Percentiles rank a stretch among this genome's conserved stretches.
Conservation (phyloP, 2,797 vertebrate genomes). For the Brachymystax lenok region DNA sequence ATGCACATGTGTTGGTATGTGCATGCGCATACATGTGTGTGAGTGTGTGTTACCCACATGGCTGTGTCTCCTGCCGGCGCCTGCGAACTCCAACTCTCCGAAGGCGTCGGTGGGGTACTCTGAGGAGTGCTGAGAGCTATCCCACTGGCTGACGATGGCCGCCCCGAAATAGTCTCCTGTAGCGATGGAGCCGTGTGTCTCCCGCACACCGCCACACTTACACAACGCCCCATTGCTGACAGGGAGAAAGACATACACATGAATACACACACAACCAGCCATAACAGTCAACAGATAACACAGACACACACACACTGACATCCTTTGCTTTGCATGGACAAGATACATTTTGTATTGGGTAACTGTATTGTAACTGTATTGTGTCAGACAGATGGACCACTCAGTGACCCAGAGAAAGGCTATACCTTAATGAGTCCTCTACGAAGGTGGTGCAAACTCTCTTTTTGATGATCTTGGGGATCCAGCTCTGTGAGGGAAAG, state of each 20-base stretch:
- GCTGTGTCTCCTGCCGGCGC: slow-evolving; percentile 72
- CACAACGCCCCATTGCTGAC: slow-evolving; percentile 71
- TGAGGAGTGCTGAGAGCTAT: slow-evolving; percentile 77
- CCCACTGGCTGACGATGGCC: slow-evolving; percentile 78
- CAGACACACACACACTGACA: neutral
- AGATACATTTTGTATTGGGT: too few relatives aligned
- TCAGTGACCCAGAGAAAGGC: neutral
- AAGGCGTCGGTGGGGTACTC: slow-evolving; percentile 84
- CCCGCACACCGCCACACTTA: slow-evolving; percentile 76
- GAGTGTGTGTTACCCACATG: slow-evolving; percentile 67
- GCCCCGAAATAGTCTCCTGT: slow-evolving; percentile 76
- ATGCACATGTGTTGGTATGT: neutral
- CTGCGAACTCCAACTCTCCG: slow-evolving; percentile 81
- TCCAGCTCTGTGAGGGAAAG: slow-evolving; percentile 74
- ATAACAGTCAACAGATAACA: neutral
- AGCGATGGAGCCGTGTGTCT: slow-evolving; percentile 66
- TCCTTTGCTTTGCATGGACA: too few relatives aligned
- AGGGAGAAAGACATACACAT: slow-evolving; percentile 3
- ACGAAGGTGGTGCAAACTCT: slow-evolving; percentile 82
- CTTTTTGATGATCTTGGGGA: slow-evolving; percentile 83
- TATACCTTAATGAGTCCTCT: slow-evolving; percentile 70
- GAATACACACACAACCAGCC: neutral
- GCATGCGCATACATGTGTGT: neutral
- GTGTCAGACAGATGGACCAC: too few relatives aligned
- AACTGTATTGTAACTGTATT: too few relatives aligned